Evolutionary conservation across 2,888 invertebrate species (phyloP), one percentile per base, ranked within the genome.

Genomic region (Timandra comae): DNA sequence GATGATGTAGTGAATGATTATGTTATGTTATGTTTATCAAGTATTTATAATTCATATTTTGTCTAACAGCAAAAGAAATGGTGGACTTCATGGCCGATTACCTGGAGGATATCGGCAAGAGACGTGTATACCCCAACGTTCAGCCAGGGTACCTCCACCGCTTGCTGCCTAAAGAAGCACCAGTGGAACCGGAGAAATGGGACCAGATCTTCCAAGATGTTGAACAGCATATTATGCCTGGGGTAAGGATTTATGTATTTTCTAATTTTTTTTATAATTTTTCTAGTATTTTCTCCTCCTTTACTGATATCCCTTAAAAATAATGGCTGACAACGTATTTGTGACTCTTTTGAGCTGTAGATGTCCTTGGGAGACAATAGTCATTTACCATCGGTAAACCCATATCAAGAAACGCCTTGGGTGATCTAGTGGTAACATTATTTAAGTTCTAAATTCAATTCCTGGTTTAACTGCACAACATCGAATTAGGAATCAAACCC

Each of bases 41-140:
- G 21, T 27, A 7, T n/a, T 22, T 13, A 30, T 23, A 31, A 13
- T 19, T 8, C 7, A 26, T 21, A 12, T 24, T 6, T 12, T 26
- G 30, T 32, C 22, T 31, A n/a, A n/a, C n/a, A 95, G 99, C 98
- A 23, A 98, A 98, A 76, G 96, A 98, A 82, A 93, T 99, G 93
- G 95, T 99, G 38, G 99, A 99, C 81, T 99, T 96, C 74, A 98
- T 99, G 51, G 98, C 98, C 0, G 96, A 99, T 69, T 99, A 99
- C 72, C 78, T 99, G 67, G 93, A 95, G 74, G 94, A 92, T 51
- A 96, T 99, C 40, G 88, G 98, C 1, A 93, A 93, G 7, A 88
- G 94, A 2, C 90, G 95, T 8, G 99, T 99, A 1, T 98, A 95
- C 64, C 99, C 99, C 0, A 92, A 93, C 8, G 96, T 96, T 0